Base-by-base conservation (phyloP, 2,888 invertebrate species). In the Amphipoea oculea region DNA sequence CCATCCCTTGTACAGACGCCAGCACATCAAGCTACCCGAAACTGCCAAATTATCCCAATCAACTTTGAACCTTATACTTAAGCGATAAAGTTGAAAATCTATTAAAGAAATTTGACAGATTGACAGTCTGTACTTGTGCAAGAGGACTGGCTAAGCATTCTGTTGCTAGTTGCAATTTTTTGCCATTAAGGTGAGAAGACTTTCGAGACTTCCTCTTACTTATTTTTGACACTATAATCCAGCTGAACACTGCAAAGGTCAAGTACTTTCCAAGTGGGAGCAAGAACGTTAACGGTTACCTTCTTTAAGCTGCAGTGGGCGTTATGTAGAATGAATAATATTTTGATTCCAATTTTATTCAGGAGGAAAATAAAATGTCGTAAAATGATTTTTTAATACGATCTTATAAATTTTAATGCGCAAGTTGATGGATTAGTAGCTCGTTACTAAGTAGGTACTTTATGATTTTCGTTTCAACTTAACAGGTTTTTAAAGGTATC, bases 361-460 rank as follows among this genome's bases (percentile, higher is more conserved):
- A 54, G 42, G 45, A 68, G 36, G 14, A 51, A 81, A 83, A 83
- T 45, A 69, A 62, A 76, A 65, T 57, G 29, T 74, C 76, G 62
- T 45, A 80, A 81, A 85, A 87, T 77, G 77, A 77, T 81, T 77
- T 76, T 73, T 67, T 82, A 69, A 69, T 73, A 81, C 57, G 72
- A 73, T 78, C 66, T 82, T 51, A 74, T 85, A 85, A 66, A 71
- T 68, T 82, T 88, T 86, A 73, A 86, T 78, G 67, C 36, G 45
- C 65, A 69, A 74, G 66, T 72, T 86, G 88, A 85, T 85, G 82
- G 82, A 85, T 88, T 85, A 88, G 78, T 74, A 73, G 72, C 72
- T 82, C 88, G 69, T 88, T 88, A 74, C 66, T n/a, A 40, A 48
- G 45, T 74, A 63, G 3, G 3, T 40, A 40, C 73, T 85, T 88